phyloP scores from a whole-genome alignment of 2,797 vertebrate genomes.

The Coccyzus lansbergi region DNA sequence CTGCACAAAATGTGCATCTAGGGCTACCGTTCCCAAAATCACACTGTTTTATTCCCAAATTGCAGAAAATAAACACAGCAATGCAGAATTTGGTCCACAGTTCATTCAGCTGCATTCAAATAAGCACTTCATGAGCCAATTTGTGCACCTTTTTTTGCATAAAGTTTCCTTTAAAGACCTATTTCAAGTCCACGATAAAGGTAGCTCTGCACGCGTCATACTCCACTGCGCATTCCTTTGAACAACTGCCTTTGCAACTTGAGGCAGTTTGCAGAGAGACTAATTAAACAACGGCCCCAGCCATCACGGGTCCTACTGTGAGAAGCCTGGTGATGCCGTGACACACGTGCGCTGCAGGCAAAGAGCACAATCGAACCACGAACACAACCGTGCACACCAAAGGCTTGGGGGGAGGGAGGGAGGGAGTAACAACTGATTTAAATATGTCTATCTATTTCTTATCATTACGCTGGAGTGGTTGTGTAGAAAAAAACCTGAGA shows the following conservation, averaged over 20 bases:
- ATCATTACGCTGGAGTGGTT: neutral
- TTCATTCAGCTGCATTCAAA: neutral
- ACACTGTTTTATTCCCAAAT: neutral
- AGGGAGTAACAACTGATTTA: neutral
- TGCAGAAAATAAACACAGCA: neutral
- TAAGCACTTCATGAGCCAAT: neutral
- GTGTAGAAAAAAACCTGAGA: neutral
- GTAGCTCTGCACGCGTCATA: neutral
- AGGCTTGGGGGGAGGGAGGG: neutral
- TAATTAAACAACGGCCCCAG: conserved; percentile 16
- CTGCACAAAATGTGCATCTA: neutral
- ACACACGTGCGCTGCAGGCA: neutral
- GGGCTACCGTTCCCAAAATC: neutral
- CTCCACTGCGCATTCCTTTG: neutral
- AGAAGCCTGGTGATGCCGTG: neutral
- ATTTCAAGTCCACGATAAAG: conserved; percentile 3
- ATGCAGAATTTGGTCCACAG: neutral
- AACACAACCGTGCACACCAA: neutral
- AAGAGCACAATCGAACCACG: neutral
- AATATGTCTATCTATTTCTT: neutral
- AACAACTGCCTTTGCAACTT: neutral
- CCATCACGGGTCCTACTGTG: neutral
- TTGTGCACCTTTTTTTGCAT: neutral
- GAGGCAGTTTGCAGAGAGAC: neutral
- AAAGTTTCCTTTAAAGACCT: conserved; percentile 7